Conservation (phyloP, 2,113 vertebrate genomes). For the Aix galericulata region DNA sequence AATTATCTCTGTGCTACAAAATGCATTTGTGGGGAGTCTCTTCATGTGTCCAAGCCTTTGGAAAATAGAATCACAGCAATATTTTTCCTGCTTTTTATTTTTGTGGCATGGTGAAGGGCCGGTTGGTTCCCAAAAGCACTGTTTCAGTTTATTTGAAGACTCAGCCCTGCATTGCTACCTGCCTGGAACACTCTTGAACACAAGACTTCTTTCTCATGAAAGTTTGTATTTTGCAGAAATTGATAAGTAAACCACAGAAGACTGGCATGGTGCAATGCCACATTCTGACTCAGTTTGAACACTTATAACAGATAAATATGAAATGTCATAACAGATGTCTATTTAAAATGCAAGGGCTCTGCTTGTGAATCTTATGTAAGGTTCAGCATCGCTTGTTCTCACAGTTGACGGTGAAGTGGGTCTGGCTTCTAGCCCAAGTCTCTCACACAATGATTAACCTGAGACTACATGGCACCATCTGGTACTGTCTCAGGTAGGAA, state of each 20-base stretch:
- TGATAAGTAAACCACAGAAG: conserved; percentile 14
- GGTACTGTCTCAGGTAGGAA: conserved; percentile 74
- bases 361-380: conserved; percentile 62
- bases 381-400: conserved; percentile 64
- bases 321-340: conserved; percentile 60
- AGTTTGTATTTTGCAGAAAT: conserved; percentile 23
- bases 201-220: neutral
- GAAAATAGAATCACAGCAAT: conserved; percentile 31
- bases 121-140: conserved; percentile 12
- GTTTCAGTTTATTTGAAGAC: neutral
- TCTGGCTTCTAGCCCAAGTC: conserved; percentile 76
- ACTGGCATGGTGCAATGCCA: neutral
- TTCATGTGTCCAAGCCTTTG: neutral
- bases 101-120: neutral
- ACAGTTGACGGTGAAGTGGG: conserved; percentile 52
- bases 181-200: neutral
- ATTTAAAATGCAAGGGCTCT: conserved; percentile 61
- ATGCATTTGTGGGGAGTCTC: conserved; percentile 9
- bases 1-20: neutral
- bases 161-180: neutral
- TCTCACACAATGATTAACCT: conserved; percentile 72
- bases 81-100: neutral
- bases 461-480: conserved; percentile 75
- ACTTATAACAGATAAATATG: conserved; percentile 37
- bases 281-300: conserved; percentile 27